Percentiles rank a stretch among this genome's conserved stretches.
These are phyloP conservation scores for Graptemys geographica DNA, from an alignment of 2,797 vertebrate genomes.

Conservation along the genomic window DNA sequence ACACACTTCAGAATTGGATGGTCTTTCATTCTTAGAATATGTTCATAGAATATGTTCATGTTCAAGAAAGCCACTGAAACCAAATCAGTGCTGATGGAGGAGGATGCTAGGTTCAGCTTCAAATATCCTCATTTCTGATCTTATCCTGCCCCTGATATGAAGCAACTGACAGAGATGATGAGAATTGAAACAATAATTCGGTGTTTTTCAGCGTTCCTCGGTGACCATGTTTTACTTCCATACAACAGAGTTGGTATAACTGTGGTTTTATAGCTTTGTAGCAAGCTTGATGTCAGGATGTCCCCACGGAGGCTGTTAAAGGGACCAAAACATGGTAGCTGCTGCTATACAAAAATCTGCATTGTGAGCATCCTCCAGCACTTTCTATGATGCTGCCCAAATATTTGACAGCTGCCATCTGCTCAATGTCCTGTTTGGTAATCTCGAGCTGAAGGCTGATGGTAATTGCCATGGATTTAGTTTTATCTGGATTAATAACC, in stretches of 20 bases:
- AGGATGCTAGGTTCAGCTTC: background rate
- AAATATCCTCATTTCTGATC: background rate
- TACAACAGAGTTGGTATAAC: background rate
- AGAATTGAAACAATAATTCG: background rate
- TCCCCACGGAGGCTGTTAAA: background rate
- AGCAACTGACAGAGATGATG: background rate
- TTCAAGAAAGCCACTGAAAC: background rate
- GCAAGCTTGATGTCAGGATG: background rate
- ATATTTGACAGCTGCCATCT: background rate
- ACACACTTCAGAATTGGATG: background rate
- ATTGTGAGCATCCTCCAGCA: background rate
- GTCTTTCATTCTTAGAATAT: background rate
- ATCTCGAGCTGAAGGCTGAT: background rate
- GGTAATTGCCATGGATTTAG: background rate
- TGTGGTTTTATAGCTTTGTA: background rate
- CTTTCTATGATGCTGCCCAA: background rate
- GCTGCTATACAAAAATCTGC: background rate
- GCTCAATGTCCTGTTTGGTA: background rate
- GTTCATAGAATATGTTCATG: background rate
- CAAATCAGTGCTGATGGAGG: background rate
- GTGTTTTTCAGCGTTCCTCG: background rate
- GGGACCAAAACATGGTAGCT: background rate
- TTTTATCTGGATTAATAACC: background rate
- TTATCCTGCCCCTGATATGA: background rate
- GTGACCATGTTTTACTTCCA: background rate